These are phyloP conservation scores for Stichodactyla helianthus DNA, from an alignment of 64 coral and sea anemone genomes.

Conservation along the genomic window DNA sequence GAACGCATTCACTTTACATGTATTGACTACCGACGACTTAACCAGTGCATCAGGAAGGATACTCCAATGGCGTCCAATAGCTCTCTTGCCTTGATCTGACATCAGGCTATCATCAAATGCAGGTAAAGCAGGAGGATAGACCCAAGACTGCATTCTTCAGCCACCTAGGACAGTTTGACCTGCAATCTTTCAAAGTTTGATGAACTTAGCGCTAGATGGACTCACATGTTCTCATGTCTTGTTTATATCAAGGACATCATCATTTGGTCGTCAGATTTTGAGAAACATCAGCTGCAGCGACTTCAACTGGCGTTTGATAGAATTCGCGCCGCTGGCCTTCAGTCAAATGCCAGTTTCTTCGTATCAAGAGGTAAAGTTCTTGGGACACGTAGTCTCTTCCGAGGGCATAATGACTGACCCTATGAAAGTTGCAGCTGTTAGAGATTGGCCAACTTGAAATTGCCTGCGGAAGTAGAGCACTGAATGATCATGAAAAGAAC, in stretches of 20 bases:
- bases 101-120: conserved; percentile 36
- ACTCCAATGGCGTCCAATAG: neutral
- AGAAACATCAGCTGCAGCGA: conserved; percentile 6
- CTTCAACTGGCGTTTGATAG: conserved; percentile 22
- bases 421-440: conserved; percentile 37
- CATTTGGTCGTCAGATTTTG: conserved; percentile 24
- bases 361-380: conserved; percentile 20
- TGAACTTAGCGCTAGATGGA: conserved; percentile 32
- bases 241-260: conserved; percentile 42
- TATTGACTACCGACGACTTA: neutral
- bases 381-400: conserved; percentile 38
- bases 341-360: conserved; percentile 31
- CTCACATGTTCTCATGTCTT: conserved; percentile 25
- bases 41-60: no score
- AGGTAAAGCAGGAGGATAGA: conserved; percentile 5
- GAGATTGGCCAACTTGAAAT: neutral
- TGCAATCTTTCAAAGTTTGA: conserved; percentile 28
- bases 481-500: conserved; percentile 36
- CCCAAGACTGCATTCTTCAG: conserved; percentile 39
- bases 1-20: no score
- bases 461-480: conserved; percentile 25
- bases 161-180: conserved; percentile 47
- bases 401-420: conserved; percentile 30
- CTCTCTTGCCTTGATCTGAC: conserved; percentile 22
- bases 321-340: conserved; percentile 1